These are phyloP conservation scores for Agrotis exclamationis DNA, from an alignment of 2,888 invertebrate species.

Conservation along the genomic window DNA sequence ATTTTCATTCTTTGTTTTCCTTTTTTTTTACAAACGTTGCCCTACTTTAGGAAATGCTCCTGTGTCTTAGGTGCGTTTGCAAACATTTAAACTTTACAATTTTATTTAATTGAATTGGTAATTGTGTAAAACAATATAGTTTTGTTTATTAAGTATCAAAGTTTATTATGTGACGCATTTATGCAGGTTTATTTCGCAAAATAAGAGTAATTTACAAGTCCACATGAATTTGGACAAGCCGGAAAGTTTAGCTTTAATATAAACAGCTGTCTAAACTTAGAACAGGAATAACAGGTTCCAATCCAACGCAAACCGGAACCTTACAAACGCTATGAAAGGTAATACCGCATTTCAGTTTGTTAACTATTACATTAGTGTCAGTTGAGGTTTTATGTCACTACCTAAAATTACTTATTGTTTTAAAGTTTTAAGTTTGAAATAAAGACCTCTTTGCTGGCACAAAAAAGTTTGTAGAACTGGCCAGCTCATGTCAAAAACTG, in stretches of 20 bases:
- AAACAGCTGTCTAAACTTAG: conserved; percentile 24
- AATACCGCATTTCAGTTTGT: conserved; percentile 26
- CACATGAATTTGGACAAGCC: conserved; percentile 3
- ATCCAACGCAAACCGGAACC: conserved; percentile 18
- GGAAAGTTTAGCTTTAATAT: conserved; percentile 9
- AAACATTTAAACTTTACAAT: too few relatives aligned
- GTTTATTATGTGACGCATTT: conserved; percentile 21
- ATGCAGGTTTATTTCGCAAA: conserved; percentile 2
- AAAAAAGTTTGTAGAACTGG: not conserved
- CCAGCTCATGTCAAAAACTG: not conserved
- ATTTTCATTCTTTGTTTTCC: too few relatives aligned
- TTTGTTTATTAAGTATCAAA: not conserved
- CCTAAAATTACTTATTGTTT: not conserved
- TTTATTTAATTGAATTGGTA: too few relatives aligned
- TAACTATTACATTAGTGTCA: not conserved
- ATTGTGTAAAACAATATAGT: not conserved
- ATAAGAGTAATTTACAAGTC: conserved; percentile 27
- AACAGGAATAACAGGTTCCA: conserved; percentile 45
- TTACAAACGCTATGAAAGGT: conserved; percentile 25
- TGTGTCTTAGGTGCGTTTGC: too few relatives aligned
- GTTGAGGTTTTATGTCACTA: not conserved
- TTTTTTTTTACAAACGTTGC: not conserved
- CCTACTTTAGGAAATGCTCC: too few relatives aligned
- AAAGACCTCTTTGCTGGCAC: not conserved
- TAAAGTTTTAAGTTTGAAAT: not conserved